These are phyloP conservation scores for Saguinus midas DNA, from an alignment of 2,113 vertebrate genomes.

Conservation along the genomic window DNA sequence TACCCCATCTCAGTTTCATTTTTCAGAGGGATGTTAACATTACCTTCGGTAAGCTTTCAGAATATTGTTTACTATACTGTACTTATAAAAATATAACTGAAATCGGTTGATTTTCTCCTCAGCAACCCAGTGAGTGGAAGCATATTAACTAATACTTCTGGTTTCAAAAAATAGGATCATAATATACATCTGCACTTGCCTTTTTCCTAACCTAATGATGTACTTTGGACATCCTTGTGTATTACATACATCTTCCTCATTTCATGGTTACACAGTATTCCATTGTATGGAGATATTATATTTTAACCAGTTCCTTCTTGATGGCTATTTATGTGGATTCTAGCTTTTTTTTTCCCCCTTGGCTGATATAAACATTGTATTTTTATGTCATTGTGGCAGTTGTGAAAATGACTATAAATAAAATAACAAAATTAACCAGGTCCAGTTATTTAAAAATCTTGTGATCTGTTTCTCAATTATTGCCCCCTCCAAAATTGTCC, in stretches of 20 bases:
- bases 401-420: slow-evolving; percentile 13
- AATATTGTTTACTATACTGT: not conserved
- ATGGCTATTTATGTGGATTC: not conserved
- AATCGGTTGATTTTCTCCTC: not conserved
- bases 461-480: not conserved
- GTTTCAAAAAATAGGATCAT: not conserved
- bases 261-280: not conserved
- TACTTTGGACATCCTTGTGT: not conserved
- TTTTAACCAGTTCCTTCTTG: not conserved
- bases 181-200: not conserved
- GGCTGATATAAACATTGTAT: not conserved
- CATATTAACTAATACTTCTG: not conserved
- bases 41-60: not conserved
- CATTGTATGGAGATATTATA: not conserved
- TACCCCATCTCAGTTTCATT: not conserved
- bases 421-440: not conserved
- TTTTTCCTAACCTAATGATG: not conserved
- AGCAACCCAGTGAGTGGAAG: not conserved
- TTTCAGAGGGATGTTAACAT: not conserved
- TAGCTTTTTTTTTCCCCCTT: not conserved
- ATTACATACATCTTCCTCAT: not conserved
- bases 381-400: not conserved
- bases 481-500: not conserved
- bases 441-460: slow-evolving; percentile 8
- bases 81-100: not conserved